phyloP scores from a whole-genome alignment of 2,113 vertebrate genomes.

The Anolis sagrei region DNA sequence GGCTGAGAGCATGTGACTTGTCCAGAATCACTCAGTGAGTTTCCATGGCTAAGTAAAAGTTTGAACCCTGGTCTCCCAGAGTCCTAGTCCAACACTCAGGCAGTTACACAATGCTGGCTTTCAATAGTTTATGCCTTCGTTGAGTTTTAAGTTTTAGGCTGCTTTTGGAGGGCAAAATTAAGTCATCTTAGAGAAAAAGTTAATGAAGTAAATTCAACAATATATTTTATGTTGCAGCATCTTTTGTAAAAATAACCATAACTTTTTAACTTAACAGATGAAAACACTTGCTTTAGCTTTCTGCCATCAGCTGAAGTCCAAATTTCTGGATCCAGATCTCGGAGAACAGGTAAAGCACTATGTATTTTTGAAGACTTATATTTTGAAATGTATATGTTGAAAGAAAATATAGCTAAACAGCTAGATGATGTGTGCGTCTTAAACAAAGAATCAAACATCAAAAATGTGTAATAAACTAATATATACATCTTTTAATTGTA shows the following conservation, averaged over 20 bases:
- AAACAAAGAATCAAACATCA: background rate
- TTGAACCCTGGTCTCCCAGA: too few relatives aligned
- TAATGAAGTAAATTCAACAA: background rate
- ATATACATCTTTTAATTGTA: background rate
- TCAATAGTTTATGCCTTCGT: background rate
- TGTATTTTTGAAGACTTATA: background rate
- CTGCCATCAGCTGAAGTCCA: slow-evolving; percentile 92
- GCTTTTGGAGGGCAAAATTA: background rate
- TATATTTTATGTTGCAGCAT: background rate
- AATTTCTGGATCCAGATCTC: slow-evolving; percentile 86
- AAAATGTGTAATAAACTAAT: background rate
- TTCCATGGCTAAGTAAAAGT: too few relatives aligned
- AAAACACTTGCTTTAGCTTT: slow-evolving; percentile 88
- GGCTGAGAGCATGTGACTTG: too few relatives aligned
- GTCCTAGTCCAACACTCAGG: too few relatives aligned
- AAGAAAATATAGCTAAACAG: background rate
- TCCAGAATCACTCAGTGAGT: too few relatives aligned
- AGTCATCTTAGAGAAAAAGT: background rate
- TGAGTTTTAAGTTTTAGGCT: background rate
- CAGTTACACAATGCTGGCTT: too few relatives aligned
- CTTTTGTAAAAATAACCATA: background rate
- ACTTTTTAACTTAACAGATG: slow-evolving; percentile 77
- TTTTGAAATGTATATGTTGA: background rate
- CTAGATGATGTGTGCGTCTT: background rate
- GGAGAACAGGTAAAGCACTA: slow-evolving; percentile 89